Conservation (phyloP, 2,888 invertebrate species). For the Himalopsyche kuldschensis region DNA sequence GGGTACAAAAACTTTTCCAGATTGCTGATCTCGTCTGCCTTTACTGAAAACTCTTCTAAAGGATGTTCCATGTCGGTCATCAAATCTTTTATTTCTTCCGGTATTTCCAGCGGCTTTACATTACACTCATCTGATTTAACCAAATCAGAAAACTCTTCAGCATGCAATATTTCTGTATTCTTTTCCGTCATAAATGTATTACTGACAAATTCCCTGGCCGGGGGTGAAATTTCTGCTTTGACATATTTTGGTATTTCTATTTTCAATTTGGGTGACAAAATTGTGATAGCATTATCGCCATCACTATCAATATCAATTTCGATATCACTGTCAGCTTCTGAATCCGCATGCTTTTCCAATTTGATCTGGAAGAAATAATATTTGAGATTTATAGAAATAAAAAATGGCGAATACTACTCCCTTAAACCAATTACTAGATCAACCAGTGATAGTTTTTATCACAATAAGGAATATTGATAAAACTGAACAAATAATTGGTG, state of each 20-base stretch:
- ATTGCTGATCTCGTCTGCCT: slow-evolving; percentile 50
- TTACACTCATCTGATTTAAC: slow-evolving; percentile 24
- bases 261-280: background rate
- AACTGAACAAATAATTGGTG: too few species aligned
- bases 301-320: slow-evolving; percentile 65
- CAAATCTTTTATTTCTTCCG: slow-evolving; percentile 40
- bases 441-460: too few species aligned
- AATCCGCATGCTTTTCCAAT: slow-evolving; percentile 56
- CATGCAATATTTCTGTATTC: background rate
- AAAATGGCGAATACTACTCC: background rate
- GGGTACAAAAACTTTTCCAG: slow-evolving; percentile 59
- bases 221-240: slow-evolving; percentile 20
- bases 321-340: slow-evolving; percentile 59
- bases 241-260: background rate
- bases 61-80: slow-evolving; percentile 52
- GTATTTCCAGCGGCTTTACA: slow-evolving; percentile 24
- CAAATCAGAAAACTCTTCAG: slow-evolving; percentile 36
- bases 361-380: slow-evolving; percentile 49
- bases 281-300: slow-evolving; percentile 43
- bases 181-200: too few species aligned
- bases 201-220: background rate
- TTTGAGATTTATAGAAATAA: background rate
- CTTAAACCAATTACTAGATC: too few species aligned
- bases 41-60: slow-evolving; percentile 48
- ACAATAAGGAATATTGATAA: too few species aligned